Evolutionary conservation across 2,113 vertebrate species (phyloP), one percentile per base, ranked within the genome.

Genomic region (Mesoclemmys tuberculata): DNA sequence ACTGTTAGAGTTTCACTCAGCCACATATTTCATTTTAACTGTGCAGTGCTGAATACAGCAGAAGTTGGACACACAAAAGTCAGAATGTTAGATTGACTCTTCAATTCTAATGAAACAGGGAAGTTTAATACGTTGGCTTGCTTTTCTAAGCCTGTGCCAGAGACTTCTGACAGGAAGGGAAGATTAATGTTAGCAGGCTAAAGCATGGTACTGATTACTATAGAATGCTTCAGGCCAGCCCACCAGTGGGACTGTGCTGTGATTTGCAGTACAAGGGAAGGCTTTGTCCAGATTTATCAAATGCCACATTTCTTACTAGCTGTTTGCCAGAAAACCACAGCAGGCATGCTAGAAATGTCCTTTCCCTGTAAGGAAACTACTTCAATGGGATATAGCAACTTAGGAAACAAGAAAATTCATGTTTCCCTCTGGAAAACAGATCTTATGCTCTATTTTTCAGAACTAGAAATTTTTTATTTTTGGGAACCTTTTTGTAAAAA

Each of bases 261-360:
- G 97, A 98, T 98, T 97, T 98, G 97, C 86, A 97, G 97, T 98
- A 99, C 98, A 99, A 99, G 98, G 96, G 96, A 87, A 71, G 97
- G 97, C 98, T 99, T 99, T 99, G 99, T 99, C 97, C 52, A 41
- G 90, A 96, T 98, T 97, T 98, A 98, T 98, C 95, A 97, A 97
- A 94, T 84, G 80, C 93, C 95, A 95, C 87, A 91, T 97, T 98
- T 97, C 96, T 95, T 90, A 96, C 88, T 94, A 94, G 85, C 90
- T 96, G 94, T 94, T 94, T 98, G 97, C 96, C 97, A 98, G 96
- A 97, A 97, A 96, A 96, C 49, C 97, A 97, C 95, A 97, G 96
- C 96, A 94, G 97, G 91, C 92, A 68, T 97, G 97, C 98, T 98
- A 97, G 98, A 98, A 98, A 98, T 98, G 98, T 97, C 96, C 92